Base-by-base conservation (phyloP, 2,888 invertebrate species). In the Periphyllus acericola region DNA sequence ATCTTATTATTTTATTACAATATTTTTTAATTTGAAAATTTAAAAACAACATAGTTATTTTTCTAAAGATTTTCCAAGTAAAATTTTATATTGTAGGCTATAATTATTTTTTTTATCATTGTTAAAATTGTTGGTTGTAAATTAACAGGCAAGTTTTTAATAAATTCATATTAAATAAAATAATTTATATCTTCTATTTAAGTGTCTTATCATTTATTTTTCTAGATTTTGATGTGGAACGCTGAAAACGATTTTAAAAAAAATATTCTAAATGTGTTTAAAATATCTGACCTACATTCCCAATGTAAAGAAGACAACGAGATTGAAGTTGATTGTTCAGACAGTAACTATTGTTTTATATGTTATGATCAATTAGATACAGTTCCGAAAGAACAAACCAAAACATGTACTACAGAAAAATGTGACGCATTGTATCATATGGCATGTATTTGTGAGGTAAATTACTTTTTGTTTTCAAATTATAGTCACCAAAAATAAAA, bases 361-460 rank as follows among this genome's bases (percentile, higher is more conserved):
- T 87, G 86, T 74, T 87, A 87, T 40, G 80, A 74, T 60, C 14
- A 46, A 32, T 79, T 86, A 36, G 85, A 86, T 36, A 32, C 19
- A 40, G 5, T 46, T 55, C 55, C 29, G 8, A 80, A 87, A 80
- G 80, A 80, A 4, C 80, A 80, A 72, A 86, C 34, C 2, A 87
- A 87, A 87, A 32, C 9, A 0, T 87, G 86, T 87, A 17, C 9
- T 66, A 72, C 74, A 60, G n/a, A 34, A 21, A 86, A 79, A 55
- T 87, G 86, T 74, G 80, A 87, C 9, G 72, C 80, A 60, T 11
- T 87, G 9, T 87, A 87, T 55, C 86, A 87, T 60, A 87, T 87
- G 71, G 19, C 72, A 72, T 87, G 86, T 9, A 87, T 87, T 46
- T 80, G 86, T 87, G 60, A 60, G 80, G 86, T 87, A 84, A 75